Evolutionary conservation across 1,140 invertebrate species (phyloP), one percentile per base, ranked within the genome.

Genomic region (Nephotettix cincticeps): DNA sequence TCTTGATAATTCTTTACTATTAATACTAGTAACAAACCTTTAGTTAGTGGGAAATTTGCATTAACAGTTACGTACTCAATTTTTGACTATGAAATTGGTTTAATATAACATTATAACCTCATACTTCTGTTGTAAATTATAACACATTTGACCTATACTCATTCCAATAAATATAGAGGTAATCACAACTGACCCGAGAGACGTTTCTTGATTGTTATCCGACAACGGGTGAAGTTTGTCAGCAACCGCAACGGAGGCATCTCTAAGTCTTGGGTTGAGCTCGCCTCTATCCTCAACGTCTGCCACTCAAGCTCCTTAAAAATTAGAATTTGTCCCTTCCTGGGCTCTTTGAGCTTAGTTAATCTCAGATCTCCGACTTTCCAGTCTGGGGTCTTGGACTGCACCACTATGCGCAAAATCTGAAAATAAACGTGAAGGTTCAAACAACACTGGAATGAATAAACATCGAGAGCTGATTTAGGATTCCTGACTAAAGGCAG

Each of bases 271-370:
- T 89, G 88, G 36, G 90, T 91, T 63, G 93, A 93, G 77, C 88
- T 92, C 0, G 96, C 96, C 83, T 99, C 96, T 80, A 99, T 93
- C 75, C 95, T 86, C 29, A 97, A 88, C 58, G 94, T 97, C 83
- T 99, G 96, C 97, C 97, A 99, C 78, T 95, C 92, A 58, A 99
- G 83, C 83, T 98, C 96, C 86, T 99, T 99, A 83, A 99, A 99
- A 78, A 99, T 93, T 65, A 99, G 84, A 71, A 99, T 84, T 77
- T 98, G 93, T 30, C 93, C 94, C 75, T 90, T 88, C 61, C 91
- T 87, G 9, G 90, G 85, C 79, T 98, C 96, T 83, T 97, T 96
- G 56, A 99, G 85, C 76, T 96, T 87, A 36, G 96, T 98, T 79
- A 91, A 86, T 78, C 92, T 88, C 70, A 99, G 84, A 81, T 94